These are phyloP conservation scores for Lampropteryx suffumata DNA, from an alignment of 2,888 invertebrate species.

Conservation along the genomic window DNA sequence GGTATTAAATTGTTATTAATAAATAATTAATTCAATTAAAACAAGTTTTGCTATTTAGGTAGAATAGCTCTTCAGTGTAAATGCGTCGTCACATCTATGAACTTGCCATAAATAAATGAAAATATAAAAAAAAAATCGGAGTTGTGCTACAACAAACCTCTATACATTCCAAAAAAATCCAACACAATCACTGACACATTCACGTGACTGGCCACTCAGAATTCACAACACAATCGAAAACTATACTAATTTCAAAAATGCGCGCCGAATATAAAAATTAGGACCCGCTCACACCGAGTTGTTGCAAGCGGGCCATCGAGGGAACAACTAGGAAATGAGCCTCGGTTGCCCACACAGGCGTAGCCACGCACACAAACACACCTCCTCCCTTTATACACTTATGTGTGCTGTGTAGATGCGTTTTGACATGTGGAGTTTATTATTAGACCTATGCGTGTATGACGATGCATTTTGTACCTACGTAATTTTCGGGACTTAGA, in stretches of 20 bases:
- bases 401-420: conserved; percentile 62
- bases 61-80: neutral
- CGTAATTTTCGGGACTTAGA: conserved; percentile 9
- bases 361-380: conserved; percentile 46
- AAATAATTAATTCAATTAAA: too few relatives aligned
- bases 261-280: conserved; percentile 67
- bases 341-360: conserved; percentile 54
- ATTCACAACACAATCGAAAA: conserved; percentile 31
- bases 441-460: conserved; percentile 58
- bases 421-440: conserved; percentile 69
- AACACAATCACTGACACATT: conserved; percentile 41
- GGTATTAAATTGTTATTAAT: too few relatives aligned
- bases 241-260: conserved; percentile 50
- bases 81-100: conserved; percentile 22
- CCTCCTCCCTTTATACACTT: conserved; percentile 34
- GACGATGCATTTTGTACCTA: conserved; percentile 20
- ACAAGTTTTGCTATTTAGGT: neutral
- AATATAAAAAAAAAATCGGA: conserved; percentile 37
- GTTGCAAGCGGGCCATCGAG: conserved; percentile 78
- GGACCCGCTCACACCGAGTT: conserved; percentile 77
- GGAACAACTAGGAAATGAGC: conserved; percentile 80
- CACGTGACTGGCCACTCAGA: conserved; percentile 30
- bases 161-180: conserved; percentile 48
- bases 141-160: conserved; percentile 55
- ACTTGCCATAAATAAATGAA: conserved; percentile 28